A percentile compares a stretch with the other conserved stretches of the same genome.
These are phyloP conservation scores for Ornithoptera alexandrae DNA, from an alignment of 2,888 invertebrate genomes.

Conservation along the genomic window DNA sequence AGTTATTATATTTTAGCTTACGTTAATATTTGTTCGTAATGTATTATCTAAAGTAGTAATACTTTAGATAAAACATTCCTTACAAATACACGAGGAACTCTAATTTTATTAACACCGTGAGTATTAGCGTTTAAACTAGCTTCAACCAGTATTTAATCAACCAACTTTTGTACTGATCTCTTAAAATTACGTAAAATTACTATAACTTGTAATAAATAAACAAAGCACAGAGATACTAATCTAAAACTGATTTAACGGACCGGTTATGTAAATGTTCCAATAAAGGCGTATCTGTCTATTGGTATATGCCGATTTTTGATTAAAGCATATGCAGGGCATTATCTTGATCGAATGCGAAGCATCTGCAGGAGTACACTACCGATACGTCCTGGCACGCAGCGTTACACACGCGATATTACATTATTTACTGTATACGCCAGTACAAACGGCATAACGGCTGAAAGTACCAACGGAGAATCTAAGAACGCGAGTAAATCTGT, in stretches of 20 bases:
- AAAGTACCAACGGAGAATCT: neutral
- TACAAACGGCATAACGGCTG: neutral
- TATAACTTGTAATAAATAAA: too few relatives aligned
- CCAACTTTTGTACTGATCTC: too few relatives aligned
- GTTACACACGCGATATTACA: conserved; percentile 5
- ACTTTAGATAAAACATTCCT: too few relatives aligned
- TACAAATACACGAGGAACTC: too few relatives aligned
- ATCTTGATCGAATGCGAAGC: conserved; percentile 13
- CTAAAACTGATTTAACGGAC: neutral
- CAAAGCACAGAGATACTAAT: too few relatives aligned
- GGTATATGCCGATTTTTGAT: neutral
- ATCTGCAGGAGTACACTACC: conserved; percentile 3
- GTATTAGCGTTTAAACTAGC: too few relatives aligned
- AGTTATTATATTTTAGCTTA: too few relatives aligned
- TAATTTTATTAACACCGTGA: too few relatives aligned
- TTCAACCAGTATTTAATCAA: too few relatives aligned
- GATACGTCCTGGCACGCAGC: neutral
- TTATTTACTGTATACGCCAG: neutral
- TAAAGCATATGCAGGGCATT: conserved; percentile 6
- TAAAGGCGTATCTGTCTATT: neutral
- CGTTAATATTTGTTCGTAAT: too few relatives aligned
- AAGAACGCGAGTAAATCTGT: neutral
- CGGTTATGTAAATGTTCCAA: neutral
- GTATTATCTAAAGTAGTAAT: too few relatives aligned
- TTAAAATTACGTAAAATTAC: too few relatives aligned